Percentiles rank a stretch among this genome's conserved stretches.
Evolutionary conservation across 2,888 invertebrate genomes (phyloP).

Genomic region (Papilio demoleus): DNA sequence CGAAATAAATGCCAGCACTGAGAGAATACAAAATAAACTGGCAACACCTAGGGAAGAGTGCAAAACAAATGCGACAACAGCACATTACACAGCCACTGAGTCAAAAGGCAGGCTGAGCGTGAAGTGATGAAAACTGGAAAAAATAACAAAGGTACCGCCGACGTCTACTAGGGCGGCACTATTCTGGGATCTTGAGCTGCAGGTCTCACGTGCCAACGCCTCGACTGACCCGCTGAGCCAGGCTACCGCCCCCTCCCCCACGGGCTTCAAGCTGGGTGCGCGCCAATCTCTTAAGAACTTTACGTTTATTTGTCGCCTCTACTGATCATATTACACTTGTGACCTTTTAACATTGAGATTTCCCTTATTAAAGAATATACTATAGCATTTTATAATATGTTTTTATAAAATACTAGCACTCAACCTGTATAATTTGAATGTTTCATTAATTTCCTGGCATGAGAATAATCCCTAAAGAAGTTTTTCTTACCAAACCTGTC

Average conservation of each 20-base stretch:
- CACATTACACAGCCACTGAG: constrained; percentile 81
- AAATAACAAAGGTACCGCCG: constrained; percentile 71
- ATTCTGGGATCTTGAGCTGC: constrained; percentile 70
- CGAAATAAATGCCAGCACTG: constrained; percentile 73
- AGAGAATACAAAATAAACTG: constrained; percentile 76
- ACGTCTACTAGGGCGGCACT: constrained; percentile 60
- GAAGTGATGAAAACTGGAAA: constrained; percentile 81
- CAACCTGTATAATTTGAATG: no score
- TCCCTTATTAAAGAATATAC: neutral
- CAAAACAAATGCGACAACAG: constrained; percentile 81
- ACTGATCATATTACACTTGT: constrained; percentile 21
- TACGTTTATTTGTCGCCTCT: constrained; percentile 23
- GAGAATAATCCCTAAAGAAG: no score
- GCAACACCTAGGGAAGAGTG: constrained; percentile 70
- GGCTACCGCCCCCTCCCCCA: neutral
- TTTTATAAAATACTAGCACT: neutral
- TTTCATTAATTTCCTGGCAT: no score
- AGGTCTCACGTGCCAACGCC: constrained; percentile 38
- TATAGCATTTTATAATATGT: no score
- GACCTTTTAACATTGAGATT: neutral
- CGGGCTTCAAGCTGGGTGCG: constrained; percentile 26
- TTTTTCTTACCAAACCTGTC: no score
- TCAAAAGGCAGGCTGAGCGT: constrained; percentile 80
- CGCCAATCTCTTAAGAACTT: constrained; percentile 34
- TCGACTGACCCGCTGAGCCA: constrained; percentile 31